Conservation (phyloP, 2,888 invertebrate species). For the Helleia helle region DNA sequence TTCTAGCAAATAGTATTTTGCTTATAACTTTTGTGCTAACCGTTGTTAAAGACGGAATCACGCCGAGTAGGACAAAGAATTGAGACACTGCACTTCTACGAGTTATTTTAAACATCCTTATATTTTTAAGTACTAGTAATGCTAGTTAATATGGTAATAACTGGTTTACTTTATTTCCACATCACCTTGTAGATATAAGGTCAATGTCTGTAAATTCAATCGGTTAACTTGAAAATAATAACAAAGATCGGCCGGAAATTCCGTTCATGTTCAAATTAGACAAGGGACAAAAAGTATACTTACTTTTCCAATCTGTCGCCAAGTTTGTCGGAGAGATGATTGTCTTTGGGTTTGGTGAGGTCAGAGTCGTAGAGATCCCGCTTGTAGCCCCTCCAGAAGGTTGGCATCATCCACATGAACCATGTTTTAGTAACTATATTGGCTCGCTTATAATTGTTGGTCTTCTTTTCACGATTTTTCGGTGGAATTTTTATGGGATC, state of each 20-base stretch:
- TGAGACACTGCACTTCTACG: constrained; percentile 2
- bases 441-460: constrained; percentile 58
- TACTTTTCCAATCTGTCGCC: constrained; percentile 77
- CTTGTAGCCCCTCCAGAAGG: constrained; percentile 75
- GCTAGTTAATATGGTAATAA: constrained; percentile 2
- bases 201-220: constrained; percentile 27
- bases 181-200: constrained; percentile 33
- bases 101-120: background rate
- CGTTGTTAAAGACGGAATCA: no score
- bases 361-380: constrained; percentile 79
- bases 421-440: constrained; percentile 57
- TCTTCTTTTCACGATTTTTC: constrained; percentile 61
- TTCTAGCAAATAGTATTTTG: no score
- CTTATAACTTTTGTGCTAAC: no score
- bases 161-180: constrained; percentile 24
- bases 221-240: constrained; percentile 12
- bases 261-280: constrained; percentile 3
- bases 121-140: background rate
- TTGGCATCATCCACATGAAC: constrained; percentile 72
- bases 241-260: constrained; percentile 11
- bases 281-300: constrained; percentile 28
- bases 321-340: constrained; percentile 76
- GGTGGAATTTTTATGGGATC: constrained; percentile 60
- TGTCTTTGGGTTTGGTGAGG: constrained; percentile 79
- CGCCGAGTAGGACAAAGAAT: background rate